Evolutionary conservation across 2,888 invertebrate species (phyloP).

Genomic region (Chloromyia formosa): DNA sequence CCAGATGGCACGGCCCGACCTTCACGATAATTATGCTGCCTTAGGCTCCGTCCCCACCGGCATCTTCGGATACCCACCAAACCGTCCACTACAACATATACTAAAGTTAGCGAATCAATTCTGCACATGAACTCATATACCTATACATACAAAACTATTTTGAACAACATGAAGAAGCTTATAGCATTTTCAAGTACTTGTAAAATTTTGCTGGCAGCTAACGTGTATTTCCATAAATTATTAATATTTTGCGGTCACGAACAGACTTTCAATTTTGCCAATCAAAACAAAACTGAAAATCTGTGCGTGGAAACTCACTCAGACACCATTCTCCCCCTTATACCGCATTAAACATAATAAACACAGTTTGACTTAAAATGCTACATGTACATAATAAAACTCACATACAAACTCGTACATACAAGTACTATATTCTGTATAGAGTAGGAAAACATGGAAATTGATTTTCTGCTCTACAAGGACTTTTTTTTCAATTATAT

Average conservation of each 20-base stretch:
- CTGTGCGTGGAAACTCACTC: neutral
- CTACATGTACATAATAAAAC: neutral
- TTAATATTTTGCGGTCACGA: conserved; percentile 32
- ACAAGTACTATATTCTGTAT: neutral
- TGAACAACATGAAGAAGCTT: no score
- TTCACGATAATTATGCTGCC: no score
- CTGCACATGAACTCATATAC: no score
- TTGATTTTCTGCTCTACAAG: conserved; percentile 30
- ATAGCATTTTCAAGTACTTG: neutral
- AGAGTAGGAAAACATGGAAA: neutral
- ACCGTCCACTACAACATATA: no score
- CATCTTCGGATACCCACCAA: no score
- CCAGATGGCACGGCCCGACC: no score
- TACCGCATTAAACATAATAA: neutral
- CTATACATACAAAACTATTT: no score
- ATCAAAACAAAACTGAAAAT: neutral
- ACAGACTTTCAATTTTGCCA: conserved; percentile 12
- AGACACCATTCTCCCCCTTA: neutral
- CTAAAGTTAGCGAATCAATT: no score
- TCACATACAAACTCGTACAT: no score
- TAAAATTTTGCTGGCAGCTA: conserved; percentile 12
- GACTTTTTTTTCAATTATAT: neutral
- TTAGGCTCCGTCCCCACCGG: no score
- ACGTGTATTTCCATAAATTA: conserved; percentile 26
- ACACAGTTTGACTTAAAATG: neutral